Evolutionary conservation across 2,888 invertebrate species (phyloP).

Genomic region (Ectemnius lituratus): DNA sequence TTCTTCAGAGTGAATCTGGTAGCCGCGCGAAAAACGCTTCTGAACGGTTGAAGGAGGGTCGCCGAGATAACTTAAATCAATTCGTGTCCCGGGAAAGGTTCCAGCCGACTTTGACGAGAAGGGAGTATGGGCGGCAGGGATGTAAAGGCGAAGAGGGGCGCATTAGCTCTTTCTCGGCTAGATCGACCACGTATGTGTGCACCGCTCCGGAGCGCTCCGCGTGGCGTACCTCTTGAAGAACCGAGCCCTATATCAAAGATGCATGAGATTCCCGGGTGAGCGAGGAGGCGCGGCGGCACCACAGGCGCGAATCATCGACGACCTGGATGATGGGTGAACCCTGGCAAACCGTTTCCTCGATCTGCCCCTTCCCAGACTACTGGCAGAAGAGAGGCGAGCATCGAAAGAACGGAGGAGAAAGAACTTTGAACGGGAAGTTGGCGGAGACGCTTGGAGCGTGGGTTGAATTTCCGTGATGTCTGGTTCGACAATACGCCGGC

Average conservation of each 20-base stretch:
- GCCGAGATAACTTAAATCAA: conserved; percentile 3
- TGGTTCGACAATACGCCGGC: conserved; percentile 66
- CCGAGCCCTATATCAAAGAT: conserved; percentile 53
- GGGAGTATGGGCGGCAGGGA: background rate
- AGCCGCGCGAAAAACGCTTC: too few relatives aligned
- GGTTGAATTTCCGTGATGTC: conserved; percentile 65
- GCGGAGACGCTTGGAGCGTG: background rate
- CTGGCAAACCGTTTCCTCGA: conserved; percentile 30
- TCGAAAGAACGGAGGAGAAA: background rate
- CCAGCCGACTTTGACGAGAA: background rate
- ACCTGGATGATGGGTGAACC: conserved; percentile 9
- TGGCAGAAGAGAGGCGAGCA: conserved; percentile 8
- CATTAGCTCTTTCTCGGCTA: background rate
- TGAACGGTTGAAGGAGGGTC: background rate
- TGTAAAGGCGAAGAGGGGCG: background rate
- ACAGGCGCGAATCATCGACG: conserved; percentile 32
- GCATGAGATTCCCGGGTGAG: conserved; percentile 46
- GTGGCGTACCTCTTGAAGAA: conserved; percentile 10
- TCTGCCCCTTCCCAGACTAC: conserved; percentile 5
- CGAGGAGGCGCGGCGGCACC: too few relatives aligned
- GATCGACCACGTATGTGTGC: background rate
- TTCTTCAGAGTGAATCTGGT: background rate
- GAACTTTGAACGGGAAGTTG: background rate
- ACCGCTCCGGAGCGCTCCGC: background rate
- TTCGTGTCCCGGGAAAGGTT: background rate